Conservation (phyloP, 2,888 invertebrate genomes). For the Heteropelma amictum region DNA sequence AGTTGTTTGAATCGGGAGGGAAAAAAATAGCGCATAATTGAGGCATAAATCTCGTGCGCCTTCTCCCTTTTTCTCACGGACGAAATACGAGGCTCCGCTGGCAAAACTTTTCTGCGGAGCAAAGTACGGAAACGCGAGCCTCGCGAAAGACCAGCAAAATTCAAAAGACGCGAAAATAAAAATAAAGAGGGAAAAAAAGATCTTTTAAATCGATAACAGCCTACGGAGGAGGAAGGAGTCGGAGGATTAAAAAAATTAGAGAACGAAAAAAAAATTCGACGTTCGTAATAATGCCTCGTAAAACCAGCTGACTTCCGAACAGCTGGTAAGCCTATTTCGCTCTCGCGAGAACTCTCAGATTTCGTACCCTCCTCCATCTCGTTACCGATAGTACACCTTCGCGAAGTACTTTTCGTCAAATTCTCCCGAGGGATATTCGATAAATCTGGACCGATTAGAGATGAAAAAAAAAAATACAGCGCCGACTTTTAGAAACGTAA, state of each 20-base stretch:
- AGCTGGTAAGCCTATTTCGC: constrained; percentile 40
- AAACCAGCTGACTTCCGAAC: constrained; percentile 52
- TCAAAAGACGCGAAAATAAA: constrained; percentile 51
- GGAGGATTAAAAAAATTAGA: constrained; percentile 30
- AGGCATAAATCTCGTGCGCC: constrained; percentile 38
- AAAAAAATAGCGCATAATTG: constrained; percentile 42
- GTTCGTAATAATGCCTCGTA: constrained; percentile 50
- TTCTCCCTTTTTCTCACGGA: too few relatives aligned
- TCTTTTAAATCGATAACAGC: too few relatives aligned
- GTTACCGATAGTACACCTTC: background rate
- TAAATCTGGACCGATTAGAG: too few relatives aligned
- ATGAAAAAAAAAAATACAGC: too few relatives aligned
- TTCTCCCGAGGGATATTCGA: too few relatives aligned
- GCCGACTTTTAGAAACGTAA: too few relatives aligned
- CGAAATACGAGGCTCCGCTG: too few relatives aligned
- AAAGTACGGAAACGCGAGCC: constrained; percentile 53
- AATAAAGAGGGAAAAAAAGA: constrained; percentile 47
- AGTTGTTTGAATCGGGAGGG: constrained; percentile 36
- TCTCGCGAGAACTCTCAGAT: constrained; percentile 9
- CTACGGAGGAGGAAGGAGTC: background rate
- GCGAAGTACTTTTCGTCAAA: too few relatives aligned
- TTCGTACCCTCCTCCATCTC: background rate
- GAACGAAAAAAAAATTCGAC: constrained; percentile 35
- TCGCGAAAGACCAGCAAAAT: constrained; percentile 50
- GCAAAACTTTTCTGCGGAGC: too few relatives aligned